Base-by-base conservation (phyloP, 1,140 invertebrate genomes). In the Chionoecetes opilio region DNA sequence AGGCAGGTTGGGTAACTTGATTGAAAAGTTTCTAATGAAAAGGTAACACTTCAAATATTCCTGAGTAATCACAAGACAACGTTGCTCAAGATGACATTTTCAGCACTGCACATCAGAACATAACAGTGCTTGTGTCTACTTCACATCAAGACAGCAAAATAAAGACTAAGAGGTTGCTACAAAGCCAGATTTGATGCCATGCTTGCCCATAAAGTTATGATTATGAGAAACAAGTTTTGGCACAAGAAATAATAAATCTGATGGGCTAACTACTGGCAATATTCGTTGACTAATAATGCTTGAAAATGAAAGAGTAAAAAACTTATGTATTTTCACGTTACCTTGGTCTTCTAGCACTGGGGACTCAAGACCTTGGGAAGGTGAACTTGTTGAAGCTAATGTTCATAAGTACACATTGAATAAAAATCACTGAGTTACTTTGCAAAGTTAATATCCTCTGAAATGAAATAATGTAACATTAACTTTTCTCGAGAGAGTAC, bases 281-380 rank as follows among this genome's bases (percentile, higher is more conserved):
- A 8, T 35, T 26, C 41, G 75, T 35, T 92, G 37, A 41, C 91
- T 93, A 88, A 31, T 82, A 75, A 82, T 94, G 93, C 21, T 82
- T 90, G 63, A 89, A 88, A 94, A 91, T 91, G 37, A 26, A 94
- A 91, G 82, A 41, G 82, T 75, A 82, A 88, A 93, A 90, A 89
- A 46, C 26, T 38, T 21, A 46, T 46, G 37, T 41, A 84, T 84
- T 82, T 82, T 94, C 93, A 94, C 93, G 87, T 94, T 94, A 94
- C 93, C 93, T 94, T 94, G 86, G 87, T 94, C 93, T 90, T 91
- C 93, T 94, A 94, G 93, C 93, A 94, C 63, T 84, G 87, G 53
- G 53, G 63, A 90, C 93, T 85, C 93, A 94, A 94, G 93, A 94
- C 87, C 93, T 90, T 94, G 93, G 93, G 87, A 90, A 94, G 87